Conservation (phyloP, 2,888 invertebrate genomes). For the Mayetiola destructor region DNA sequence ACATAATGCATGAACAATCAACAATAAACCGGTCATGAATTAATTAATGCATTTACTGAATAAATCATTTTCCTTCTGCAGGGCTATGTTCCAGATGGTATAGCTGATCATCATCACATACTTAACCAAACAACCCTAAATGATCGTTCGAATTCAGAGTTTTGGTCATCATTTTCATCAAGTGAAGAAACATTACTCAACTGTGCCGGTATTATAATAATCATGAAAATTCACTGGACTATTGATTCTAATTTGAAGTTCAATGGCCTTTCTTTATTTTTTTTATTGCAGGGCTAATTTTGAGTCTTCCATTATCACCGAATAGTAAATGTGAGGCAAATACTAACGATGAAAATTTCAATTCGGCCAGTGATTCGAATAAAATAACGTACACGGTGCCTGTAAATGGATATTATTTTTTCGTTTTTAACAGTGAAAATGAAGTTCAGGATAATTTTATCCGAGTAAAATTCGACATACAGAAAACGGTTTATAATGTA, state of each 20-base stretch:
- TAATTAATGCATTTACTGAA: slow-evolving; percentile 12
- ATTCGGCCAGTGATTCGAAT: slow-evolving; percentile 42
- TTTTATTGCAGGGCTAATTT: slow-evolving; percentile 35
- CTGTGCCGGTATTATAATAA: slow-evolving; percentile 53
- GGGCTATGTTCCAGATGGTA: slow-evolving; percentile 47
- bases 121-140: slow-evolving; percentile 50
- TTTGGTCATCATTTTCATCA: slow-evolving; percentile 68
- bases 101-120: slow-evolving; percentile 46
- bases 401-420: slow-evolving; percentile 65
- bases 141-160: slow-evolving; percentile 62
- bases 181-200: slow-evolving; percentile 61
- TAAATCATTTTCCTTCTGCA: slow-evolving; percentile 22
- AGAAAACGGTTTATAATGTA: slow-evolving; percentile 56
- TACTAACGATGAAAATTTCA: slow-evolving; percentile 35
- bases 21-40: neutral
- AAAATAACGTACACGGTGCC: slow-evolving; percentile 59
- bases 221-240: no score
- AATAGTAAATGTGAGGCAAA: slow-evolving; percentile 40
- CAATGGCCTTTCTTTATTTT: no score
- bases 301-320: slow-evolving; percentile 55
- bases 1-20: neutral
- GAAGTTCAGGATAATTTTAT: slow-evolving; percentile 58
- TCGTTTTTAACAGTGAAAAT: slow-evolving; percentile 69
- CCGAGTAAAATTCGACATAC: slow-evolving; percentile 50
- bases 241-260: no score